phyloP scores from a whole-genome alignment of 30 jellyfish, hydroid and myxozoan species.

The Phacellophora camtschatica region DNA sequence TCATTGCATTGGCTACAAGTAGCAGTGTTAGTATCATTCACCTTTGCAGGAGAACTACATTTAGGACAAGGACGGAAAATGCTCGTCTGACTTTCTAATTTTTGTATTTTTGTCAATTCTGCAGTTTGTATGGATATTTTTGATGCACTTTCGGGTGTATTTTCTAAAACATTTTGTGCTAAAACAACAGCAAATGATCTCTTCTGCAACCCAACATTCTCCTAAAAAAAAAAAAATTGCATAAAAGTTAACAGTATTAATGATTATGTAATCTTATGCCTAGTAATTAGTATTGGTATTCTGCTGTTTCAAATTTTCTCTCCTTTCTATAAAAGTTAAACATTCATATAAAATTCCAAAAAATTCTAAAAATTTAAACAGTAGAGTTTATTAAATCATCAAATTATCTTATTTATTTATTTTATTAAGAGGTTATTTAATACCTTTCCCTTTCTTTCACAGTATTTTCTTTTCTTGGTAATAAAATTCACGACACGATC shows the following conservation, averaged over 20 bases:
- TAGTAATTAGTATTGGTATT: no score
- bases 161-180: slow-evolving; percentile 36
- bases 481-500: background rate
- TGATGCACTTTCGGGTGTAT: slow-evolving; percentile 42
- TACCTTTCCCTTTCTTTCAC: slow-evolving; percentile 36
- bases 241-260: no score
- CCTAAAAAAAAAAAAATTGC: slow-evolving; percentile 12
- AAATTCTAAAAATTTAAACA: no score
- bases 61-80: slow-evolving; percentile 45
- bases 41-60: slow-evolving; percentile 50
- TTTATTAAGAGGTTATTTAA: no score
- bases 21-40: slow-evolving; percentile 6
- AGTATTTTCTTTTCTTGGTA: background rate
- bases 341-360: no score
- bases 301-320: no score
- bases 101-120: background rate
- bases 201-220: slow-evolving; percentile 49
- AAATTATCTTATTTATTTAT: no score
- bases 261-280: no score
- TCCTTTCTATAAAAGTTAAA: no score
- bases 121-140: slow-evolving; percentile 6
- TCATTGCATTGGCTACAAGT: slow-evolving; percentile 9
- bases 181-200: background rate
- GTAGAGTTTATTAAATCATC: no score
- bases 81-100: background rate